A percentile compares a stretch with the other conserved stretches of the same genome.
Evolutionary conservation across 2,797 vertebrate species (phyloP).

Genomic region (Amblyraja radiata): DNA sequence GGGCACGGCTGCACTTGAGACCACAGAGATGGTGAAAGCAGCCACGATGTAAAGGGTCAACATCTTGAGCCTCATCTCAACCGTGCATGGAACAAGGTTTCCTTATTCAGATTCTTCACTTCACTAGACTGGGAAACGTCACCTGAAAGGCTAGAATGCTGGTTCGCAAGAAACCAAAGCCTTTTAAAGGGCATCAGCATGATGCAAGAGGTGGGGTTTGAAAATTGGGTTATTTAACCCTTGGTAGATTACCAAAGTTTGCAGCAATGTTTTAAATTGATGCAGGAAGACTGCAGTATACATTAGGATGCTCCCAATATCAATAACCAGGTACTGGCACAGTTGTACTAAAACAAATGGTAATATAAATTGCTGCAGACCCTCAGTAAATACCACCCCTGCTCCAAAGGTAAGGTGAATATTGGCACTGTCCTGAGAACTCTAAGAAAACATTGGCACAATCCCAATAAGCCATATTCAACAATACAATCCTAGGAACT

Average conservation of each 20-base stretch:
- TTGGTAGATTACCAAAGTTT: neutral
- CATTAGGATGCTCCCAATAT: neutral
- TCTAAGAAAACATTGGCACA: neutral
- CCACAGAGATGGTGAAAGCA: neutral
- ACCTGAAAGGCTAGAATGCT: neutral
- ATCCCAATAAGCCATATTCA: too few relatives aligned
- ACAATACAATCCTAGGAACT: neutral
- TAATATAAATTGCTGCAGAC: neutral
- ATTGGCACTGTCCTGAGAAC: neutral
- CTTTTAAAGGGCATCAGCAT: conserved; percentile 3
- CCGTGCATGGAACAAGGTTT: neutral
- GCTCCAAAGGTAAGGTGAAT: neutral
- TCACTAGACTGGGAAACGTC: neutral
- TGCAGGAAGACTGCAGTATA: neutral
- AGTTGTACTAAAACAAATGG: neutral
- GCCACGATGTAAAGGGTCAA: neutral
- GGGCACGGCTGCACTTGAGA: neutral
- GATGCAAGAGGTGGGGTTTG: conserved; percentile 4
- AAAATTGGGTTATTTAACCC: neutral
- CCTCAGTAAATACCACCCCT: neutral
- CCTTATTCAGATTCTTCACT: neutral
- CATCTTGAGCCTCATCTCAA: neutral
- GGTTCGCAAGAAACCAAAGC: neutral
- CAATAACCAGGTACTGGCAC: neutral
- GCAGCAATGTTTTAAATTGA: neutral